These are phyloP conservation scores for Pygmarrhopalites habei DNA, from an alignment of 1,140 invertebrate genomes.

Conservation along the genomic window DNA sequence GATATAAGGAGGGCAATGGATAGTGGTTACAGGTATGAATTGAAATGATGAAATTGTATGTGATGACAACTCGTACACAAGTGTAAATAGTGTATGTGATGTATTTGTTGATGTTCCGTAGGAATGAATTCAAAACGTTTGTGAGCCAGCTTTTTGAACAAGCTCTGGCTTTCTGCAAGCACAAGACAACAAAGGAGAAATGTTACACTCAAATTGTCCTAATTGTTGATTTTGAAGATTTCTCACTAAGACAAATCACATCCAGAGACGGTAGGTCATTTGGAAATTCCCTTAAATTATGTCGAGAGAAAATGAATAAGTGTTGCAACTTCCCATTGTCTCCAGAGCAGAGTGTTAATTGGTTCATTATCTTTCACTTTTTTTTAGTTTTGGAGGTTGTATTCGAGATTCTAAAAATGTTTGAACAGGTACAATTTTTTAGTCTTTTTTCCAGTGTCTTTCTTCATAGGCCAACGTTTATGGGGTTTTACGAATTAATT, in stretches of 20 bases:
- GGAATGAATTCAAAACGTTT: not conserved
- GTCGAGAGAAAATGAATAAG: no score
- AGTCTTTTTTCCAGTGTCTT: no score
- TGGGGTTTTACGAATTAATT: no score
- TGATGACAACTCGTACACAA: no score
- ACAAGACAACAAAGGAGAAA: constrained; percentile 6
- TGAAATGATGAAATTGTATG: no score
- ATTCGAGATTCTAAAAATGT: not conserved
- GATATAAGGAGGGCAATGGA: not conserved
- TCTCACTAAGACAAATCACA: not conserved
- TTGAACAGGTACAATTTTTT: not conserved
- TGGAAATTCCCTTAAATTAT: no score
- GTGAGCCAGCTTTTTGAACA: not conserved
- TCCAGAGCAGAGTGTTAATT: no score
- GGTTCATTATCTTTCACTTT: not conserved
- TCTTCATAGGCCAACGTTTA: no score
- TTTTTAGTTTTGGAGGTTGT: constrained; percentile 1
- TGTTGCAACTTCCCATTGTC: no score
- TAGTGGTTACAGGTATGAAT: not conserved
- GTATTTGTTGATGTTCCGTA: no score
- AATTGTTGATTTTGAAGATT: not conserved
- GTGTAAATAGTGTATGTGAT: no score
- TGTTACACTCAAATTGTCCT: not conserved
- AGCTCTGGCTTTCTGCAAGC: not conserved
- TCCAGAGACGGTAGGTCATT: not conserved